phyloP scores from a whole-genome alignment of 1,140 invertebrate genomes.

The Lucilia cuprina region DNA sequence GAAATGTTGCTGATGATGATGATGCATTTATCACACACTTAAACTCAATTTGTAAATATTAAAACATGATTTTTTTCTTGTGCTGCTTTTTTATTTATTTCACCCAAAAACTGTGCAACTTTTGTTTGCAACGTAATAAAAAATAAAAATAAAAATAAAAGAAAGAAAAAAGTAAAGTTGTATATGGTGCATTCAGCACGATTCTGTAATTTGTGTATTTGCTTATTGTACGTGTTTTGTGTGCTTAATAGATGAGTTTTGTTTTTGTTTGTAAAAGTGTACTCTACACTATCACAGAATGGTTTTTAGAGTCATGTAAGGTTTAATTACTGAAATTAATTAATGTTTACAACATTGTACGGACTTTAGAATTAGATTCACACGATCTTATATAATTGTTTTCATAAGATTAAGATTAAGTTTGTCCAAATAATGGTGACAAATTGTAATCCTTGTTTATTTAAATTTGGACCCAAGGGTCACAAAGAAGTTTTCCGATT shows the following conservation, averaged over 20 bases:
- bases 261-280: not conserved
- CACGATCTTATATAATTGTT: too few species aligned
- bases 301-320: not conserved
- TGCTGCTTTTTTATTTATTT: not conserved
- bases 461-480: too few species aligned
- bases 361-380: too few species aligned
- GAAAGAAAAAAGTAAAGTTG: not conserved
- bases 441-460: too few species aligned
- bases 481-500: too few species aligned
- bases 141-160: not conserved
- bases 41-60: not conserved
- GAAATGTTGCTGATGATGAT: too few species aligned
- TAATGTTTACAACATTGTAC: not conserved
- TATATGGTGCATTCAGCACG: conserved; percentile 29
- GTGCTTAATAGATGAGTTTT: not conserved
- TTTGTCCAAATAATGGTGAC: too few species aligned
- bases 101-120: not conserved
- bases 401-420: too few species aligned
- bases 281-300: not conserved
- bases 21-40: not conserved
- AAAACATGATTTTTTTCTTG: not conserved
- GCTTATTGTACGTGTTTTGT: conserved; percentile 35
- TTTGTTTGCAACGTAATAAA: not conserved
- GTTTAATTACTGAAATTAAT: not conserved
- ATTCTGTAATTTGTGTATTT: conserved; percentile 38